A percentile compares a stretch with the other conserved stretches of the same genome.
Conservation (phyloP, 1,140 invertebrate species). For the Drosophila subobscura region DNA sequence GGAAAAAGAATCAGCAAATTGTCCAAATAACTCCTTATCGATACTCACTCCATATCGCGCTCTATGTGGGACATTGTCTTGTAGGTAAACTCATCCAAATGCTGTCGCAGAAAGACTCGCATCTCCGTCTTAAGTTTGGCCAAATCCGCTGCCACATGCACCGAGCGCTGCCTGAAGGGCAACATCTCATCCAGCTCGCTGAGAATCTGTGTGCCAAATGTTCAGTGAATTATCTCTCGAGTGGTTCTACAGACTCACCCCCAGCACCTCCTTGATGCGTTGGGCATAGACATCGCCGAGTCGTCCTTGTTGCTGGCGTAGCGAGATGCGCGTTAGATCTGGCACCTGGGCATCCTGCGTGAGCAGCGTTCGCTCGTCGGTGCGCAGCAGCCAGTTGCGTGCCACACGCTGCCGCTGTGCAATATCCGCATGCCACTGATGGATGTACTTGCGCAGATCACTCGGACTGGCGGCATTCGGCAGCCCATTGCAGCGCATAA, state of each 20-base stretch:
- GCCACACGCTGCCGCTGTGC: constrained; percentile 83
- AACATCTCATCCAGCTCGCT: constrained; percentile 72
- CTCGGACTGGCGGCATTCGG: constrained; percentile 85
- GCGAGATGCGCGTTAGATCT: constrained; percentile 67
- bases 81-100: constrained; percentile 82
- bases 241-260: constrained; percentile 58
- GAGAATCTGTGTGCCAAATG: constrained; percentile 57
- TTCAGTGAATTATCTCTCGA: background rate
- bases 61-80: constrained; percentile 83
- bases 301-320: constrained; percentile 71
- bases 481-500: constrained; percentile 87
- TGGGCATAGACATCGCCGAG: constrained; percentile 78
- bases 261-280: constrained; percentile 83
- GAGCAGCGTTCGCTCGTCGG: constrained; percentile 78
- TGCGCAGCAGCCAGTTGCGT: constrained; percentile 82
- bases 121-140: constrained; percentile 73
- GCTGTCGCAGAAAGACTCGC: constrained; percentile 66
- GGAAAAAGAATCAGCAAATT: background rate
- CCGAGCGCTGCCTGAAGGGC: constrained; percentile 47
- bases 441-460: constrained; percentile 87
- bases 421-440: constrained; percentile 85
- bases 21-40: background rate
- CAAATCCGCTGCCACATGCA: constrained; percentile 60
- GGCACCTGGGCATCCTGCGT: constrained; percentile 73
- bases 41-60: constrained; percentile 79